Conservation (phyloP, 2,797 vertebrate species). For the Phalanger gymnotis region DNA sequence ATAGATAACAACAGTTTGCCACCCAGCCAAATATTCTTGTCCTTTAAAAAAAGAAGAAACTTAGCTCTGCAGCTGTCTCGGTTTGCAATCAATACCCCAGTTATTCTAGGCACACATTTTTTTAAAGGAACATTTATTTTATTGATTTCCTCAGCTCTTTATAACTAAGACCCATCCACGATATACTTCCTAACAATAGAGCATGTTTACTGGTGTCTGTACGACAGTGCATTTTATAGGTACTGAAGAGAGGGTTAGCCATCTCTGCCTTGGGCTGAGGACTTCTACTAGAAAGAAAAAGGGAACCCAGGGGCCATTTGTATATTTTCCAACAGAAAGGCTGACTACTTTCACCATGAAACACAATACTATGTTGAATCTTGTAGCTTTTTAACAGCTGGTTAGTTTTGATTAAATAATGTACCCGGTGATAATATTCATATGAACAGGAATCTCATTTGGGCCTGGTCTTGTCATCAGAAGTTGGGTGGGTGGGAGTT, state of each 20-base stretch:
- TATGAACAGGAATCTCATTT: background rate
- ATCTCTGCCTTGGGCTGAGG: background rate
- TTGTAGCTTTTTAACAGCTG: background rate
- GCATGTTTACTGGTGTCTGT: slow-evolving; percentile 46
- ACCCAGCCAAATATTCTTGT: slow-evolving; percentile 1
- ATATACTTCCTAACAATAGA: slow-evolving; percentile 39
- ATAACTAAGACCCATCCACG: slow-evolving; percentile 41
- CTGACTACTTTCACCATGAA: background rate
- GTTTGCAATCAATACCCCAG: slow-evolving; percentile 63
- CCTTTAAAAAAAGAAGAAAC: background rate
- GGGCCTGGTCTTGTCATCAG: no score
- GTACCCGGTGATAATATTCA: background rate
- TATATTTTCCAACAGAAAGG: slow-evolving; percentile 45
- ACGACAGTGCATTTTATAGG: slow-evolving; percentile 36
- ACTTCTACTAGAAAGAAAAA: background rate
- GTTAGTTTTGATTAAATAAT: background rate
- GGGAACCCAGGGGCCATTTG: background rate
- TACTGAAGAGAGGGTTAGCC: slow-evolving; percentile 28
- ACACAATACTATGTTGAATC: background rate
- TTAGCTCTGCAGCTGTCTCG: slow-evolving; percentile 43
- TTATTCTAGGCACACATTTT: slow-evolving; percentile 61
- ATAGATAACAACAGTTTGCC: background rate
- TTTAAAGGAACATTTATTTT: slow-evolving; percentile 59
- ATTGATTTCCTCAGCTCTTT: slow-evolving; percentile 61
- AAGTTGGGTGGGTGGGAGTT: background rate